These are phyloP conservation scores for Troilus luridus DNA, from an alignment of 2,888 invertebrate species.

Conservation along the genomic window DNA sequence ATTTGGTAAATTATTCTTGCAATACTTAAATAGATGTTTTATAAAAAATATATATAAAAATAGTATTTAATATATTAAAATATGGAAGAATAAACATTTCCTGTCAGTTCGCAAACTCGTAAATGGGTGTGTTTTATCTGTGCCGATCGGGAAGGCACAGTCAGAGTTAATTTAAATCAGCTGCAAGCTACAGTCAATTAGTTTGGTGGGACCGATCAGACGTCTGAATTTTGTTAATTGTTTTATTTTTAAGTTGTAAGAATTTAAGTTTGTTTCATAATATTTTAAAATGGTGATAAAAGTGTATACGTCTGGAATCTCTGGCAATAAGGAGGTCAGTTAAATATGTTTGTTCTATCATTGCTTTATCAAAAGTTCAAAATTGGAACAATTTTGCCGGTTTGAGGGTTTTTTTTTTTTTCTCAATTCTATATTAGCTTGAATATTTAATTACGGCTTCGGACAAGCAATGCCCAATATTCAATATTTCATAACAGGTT, in stretches of 20 bases:
- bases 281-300: conserved; percentile 83
- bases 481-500: neutral
- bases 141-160: neutral
- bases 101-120: neutral
- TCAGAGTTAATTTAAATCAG: conserved; percentile 48
- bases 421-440: neutral
- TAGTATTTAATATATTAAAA: neutral
- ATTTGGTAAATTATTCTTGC: neutral
- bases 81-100: neutral
- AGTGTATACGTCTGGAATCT: conserved; percentile 92
- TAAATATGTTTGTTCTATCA: neutral
- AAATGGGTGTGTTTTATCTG: conserved; percentile 27
- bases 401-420: conserved; percentile 21
- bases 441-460: neutral
- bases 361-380: conserved; percentile 15
- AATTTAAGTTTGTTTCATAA: conserved; percentile 7
- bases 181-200: conserved; percentile 43
- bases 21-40: neutral
- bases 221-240: conserved; percentile 9
- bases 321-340: conserved; percentile 92
- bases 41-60: neutral
- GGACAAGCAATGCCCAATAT: neutral
- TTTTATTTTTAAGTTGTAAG: conserved; percentile 23
- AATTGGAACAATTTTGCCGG: conserved; percentile 27
- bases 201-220: neutral